Percentiles rank a stretch among this genome's conserved stretches.
phyloP scores from a whole-genome alignment of 2,888 invertebrate species.

The Amaurobius ferox region DNA sequence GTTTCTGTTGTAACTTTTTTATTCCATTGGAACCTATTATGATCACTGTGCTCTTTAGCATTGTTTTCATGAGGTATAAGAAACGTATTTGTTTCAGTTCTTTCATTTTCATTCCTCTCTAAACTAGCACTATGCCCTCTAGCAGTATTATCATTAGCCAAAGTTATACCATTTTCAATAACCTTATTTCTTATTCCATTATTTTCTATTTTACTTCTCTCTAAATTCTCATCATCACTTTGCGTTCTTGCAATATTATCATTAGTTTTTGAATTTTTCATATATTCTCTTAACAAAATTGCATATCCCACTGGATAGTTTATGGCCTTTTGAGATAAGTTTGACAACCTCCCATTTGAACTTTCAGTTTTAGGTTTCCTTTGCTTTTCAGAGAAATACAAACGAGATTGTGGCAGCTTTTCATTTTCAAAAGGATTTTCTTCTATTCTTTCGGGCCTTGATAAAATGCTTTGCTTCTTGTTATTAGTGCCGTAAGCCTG shows the following conservation, averaged over 20 bases:
- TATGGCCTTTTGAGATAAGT: constrained; percentile 25
- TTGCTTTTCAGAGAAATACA: background rate
- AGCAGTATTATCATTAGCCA: too few relatives aligned
- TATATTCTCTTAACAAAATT: constrained; percentile 30
- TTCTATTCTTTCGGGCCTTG: background rate
- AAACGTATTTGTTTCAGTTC: too few relatives aligned
- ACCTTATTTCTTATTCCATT: too few relatives aligned
- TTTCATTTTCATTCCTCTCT: too few relatives aligned
- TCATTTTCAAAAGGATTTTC: too few relatives aligned
- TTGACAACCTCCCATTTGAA: background rate
- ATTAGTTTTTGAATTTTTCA: constrained; percentile 10
- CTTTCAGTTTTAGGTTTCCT: background rate
- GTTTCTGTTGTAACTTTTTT: too few relatives aligned
- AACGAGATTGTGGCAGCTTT: background rate
- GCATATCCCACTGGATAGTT: constrained; percentile 41
- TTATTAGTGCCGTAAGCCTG: constrained; percentile 13
- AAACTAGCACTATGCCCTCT: too few relatives aligned
- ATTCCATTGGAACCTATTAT: too few relatives aligned
- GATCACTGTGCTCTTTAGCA: too few relatives aligned
- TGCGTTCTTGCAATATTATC: background rate
- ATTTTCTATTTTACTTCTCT: background rate
- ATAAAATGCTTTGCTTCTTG: background rate
- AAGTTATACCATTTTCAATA: too few relatives aligned
- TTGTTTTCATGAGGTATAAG: too few relatives aligned
- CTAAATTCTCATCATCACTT: background rate